Evolutionary conservation across 2,797 vertebrate genomes (phyloP), one percentile per base, ranked within the genome.

Genomic region (Melanotaenia nigrans): DNA sequence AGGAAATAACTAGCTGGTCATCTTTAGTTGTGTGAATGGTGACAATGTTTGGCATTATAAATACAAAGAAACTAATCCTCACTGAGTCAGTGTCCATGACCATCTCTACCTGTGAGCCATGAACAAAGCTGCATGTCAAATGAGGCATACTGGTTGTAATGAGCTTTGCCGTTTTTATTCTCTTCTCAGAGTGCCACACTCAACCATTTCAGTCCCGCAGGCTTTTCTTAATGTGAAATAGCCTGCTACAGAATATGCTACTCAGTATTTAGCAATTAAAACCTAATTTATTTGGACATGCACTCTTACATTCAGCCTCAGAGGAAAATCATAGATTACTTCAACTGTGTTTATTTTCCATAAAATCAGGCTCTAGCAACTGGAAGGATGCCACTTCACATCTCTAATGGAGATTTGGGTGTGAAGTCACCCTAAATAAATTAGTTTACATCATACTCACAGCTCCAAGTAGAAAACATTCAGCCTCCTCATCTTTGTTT

Each of bases 91-190:
- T 61, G 25, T 82, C 68, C 71, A 82, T 75, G 49, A 73, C 84
- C 65, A 72, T 87, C 81, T 79, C 49, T 65, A 68, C 81, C 75
- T 74, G 80, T 76, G 79, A 85, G 82, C 77, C 82, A 40, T 77
- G 70, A 75, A 82, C 76, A 73, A 78, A 81, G 73, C 73, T 88
- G 81, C 76, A 84, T 78, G 81, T 79, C 87, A 90, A 81, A 89
- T 82, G 85, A 90, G 79, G 73, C 77, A 24, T 45, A 35, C 62
- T 25, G 66, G 38, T 63, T 77, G 56, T 75, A 83, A 81, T 80
- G 73, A 40, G 67, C 71, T 81, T 73, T 73, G 42, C 65, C 69
- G 76, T 79, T 85, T 78, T 82, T 74, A 55, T 63, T 63, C 61
- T 76, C 73, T 75, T 79, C 49, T 62, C 68, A 70, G 55, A 62